Percentiles rank a stretch among this genome's conserved stretches.
These are phyloP conservation scores for Alitta virens DNA, from an alignment of 2,888 invertebrate genomes.

Conservation along the genomic window DNA sequence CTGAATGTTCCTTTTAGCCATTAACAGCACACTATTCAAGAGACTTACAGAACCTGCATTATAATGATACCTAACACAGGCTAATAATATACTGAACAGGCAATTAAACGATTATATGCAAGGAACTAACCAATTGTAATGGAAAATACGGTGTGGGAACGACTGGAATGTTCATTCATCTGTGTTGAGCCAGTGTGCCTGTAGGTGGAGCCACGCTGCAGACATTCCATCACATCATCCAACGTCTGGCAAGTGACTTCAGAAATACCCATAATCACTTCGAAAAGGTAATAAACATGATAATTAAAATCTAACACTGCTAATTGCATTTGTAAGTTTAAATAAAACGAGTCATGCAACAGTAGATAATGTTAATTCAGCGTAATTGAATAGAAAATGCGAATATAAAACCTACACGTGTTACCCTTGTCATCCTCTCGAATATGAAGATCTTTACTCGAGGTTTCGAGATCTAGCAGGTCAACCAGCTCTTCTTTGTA, in stretches of 20 bases:
- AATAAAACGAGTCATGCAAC: not conserved
- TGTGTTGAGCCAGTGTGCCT: slow-evolving; percentile 57
- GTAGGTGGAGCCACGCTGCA: slow-evolving; percentile 52
- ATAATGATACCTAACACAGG: too few species aligned
- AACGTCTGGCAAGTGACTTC: slow-evolving; percentile 49
- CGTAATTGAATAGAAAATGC: too few species aligned
- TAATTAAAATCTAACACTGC: not conserved
- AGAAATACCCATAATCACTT: slow-evolving; percentile 53
- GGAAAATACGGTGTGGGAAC: slow-evolving; percentile 57
- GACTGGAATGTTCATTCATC: slow-evolving; percentile 58
- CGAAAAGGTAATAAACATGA: slow-evolving; percentile 5
- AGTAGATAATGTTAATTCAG: too few species aligned
- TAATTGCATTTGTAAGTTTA: not conserved
- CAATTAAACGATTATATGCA: too few species aligned
- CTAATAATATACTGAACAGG: too few species aligned
- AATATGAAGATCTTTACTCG: slow-evolving; percentile 53
- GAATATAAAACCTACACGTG: slow-evolving; percentile 32
- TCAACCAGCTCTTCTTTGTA: slow-evolving; percentile 57
- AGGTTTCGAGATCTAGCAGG: slow-evolving; percentile 48
- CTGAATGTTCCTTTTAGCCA: too few species aligned
- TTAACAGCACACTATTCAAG: too few species aligned
- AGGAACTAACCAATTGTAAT: slow-evolving; percentile 50
- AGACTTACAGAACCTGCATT: too few species aligned
- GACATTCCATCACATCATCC: slow-evolving; percentile 54
- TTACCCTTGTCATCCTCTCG: slow-evolving; percentile 56